Evolutionary conservation across 2,888 invertebrate species (phyloP), one percentile per base, ranked within the genome.

Genomic region (Cerceris ruficornis): DNA sequence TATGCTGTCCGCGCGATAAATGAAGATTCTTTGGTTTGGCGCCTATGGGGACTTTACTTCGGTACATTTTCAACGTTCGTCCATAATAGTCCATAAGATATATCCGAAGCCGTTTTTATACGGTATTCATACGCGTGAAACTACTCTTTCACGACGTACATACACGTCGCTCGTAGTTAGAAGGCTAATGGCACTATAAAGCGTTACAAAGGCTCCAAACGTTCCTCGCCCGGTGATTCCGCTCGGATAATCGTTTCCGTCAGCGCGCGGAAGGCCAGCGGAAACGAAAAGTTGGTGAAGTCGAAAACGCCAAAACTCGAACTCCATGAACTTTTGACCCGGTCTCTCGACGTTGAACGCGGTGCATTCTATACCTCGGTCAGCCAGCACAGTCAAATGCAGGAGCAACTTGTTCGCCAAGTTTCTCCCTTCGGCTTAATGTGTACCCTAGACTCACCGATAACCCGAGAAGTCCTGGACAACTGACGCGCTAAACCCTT

Each of bases 321-420:
- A 60, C 74, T 65, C 59, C 43, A 50, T 75, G 83, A 83, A 83
- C 83, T 78, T 76, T 70, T 72, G 77, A 78, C 80, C 75, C 28
- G 55, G 50, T 28, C 58, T 42, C 41, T 54, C 28, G 28, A 28
- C 28, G 28, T 28, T 28, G 28, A 43, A 49, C 62, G 57, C 42
- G 65, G 62, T 54, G 15, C 55, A 28, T 67, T 49, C 62, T 64
- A 54, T 15, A 43, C 62, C 15, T 43, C 54, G 52, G 46, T 66
- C 69, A 61, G 58, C 71, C 74, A 66, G 62, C 54, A 41, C 54
- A 71, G 72, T 57, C 66, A 50, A 61, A 61, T 52, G 65, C 65
- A 57, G 49, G 64, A 73, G 66, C 75, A 61, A 73, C 61, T 74
- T 77, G 61, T 75, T 74, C 60, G 46, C 64, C 14, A 77, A 82